A percentile compares a stretch with the other conserved stretches of the same genome.
Conservation (phyloP, 53 echinoderm and acorn worm genomes). For the Holothuria leucospilota region DNA sequence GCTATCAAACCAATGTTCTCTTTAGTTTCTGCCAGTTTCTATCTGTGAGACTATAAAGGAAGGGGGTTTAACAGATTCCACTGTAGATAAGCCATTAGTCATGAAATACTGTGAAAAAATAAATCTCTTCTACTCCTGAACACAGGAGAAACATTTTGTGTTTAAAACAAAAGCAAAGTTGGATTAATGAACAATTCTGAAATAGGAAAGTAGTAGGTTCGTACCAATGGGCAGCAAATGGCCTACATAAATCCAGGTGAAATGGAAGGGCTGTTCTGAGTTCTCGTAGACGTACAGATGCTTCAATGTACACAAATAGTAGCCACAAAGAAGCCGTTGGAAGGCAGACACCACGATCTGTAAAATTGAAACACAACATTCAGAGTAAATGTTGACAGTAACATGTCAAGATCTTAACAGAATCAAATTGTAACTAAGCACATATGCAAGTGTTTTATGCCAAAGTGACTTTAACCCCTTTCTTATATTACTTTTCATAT, state of each 20-base stretch:
- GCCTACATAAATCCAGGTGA: constrained; percentile 97
- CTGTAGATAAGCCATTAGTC: too few species aligned
- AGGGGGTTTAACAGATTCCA: too few species aligned
- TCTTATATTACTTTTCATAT: too few species aligned
- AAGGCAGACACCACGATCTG: constrained; percentile 99
- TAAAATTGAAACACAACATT: neutral
- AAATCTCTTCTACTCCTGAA: too few species aligned
- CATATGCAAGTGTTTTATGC: neutral
- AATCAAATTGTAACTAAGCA: neutral
- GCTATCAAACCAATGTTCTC: too few species aligned
- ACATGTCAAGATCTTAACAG: constrained; percentile 2
- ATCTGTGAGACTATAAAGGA: too few species aligned
- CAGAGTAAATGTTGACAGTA: neutral
- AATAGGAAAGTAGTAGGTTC: neutral
- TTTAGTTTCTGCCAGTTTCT: too few species aligned
- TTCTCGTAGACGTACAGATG: constrained; percentile 93
- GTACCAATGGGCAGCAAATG: constrained; percentile 99
- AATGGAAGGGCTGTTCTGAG: constrained; percentile 88
- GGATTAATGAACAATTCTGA: too few species aligned
- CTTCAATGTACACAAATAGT: constrained; percentile 99
- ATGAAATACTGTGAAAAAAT: too few species aligned
- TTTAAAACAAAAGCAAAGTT: too few species aligned
- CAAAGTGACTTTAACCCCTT: too few species aligned
- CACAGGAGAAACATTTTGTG: too few species aligned
- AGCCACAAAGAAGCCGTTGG: constrained; percentile 97